Percentiles rank a stretch among this genome's conserved stretches.
These are phyloP conservation scores for Zophobas morio DNA, from an alignment of 1,140 invertebrate species.

Conservation along the genomic window DNA sequence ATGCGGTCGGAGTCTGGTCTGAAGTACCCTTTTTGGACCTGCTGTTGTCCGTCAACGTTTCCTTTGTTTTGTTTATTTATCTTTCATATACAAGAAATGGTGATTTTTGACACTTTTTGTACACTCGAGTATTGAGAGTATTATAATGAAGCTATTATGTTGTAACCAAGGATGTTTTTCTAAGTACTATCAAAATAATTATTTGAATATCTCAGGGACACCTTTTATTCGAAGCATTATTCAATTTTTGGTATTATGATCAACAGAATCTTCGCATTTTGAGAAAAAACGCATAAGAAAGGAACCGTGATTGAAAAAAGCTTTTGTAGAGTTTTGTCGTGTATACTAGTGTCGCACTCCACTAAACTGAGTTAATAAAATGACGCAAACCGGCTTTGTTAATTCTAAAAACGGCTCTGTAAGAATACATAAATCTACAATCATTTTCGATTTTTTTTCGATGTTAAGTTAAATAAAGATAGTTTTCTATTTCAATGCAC, in stretches of 20 bases:
- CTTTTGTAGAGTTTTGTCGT: not conserved
- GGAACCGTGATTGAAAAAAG: slow-evolving; percentile 1
- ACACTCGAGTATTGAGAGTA: slow-evolving; percentile 35
- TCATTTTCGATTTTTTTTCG: not conserved
- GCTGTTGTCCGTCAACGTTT: slow-evolving; percentile 47
- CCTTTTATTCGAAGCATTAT: slow-evolving; percentile 9
- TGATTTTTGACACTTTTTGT: slow-evolving; percentile 55
- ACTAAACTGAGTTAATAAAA: not conserved
- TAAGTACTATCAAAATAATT: slow-evolving; percentile 45
- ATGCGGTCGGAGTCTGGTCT: slow-evolving; percentile 44
- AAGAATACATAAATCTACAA: not conserved
- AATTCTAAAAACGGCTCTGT: not conserved
- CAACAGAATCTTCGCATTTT: not conserved
- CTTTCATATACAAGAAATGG: slow-evolving; percentile 47
- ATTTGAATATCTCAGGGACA: slow-evolving; percentile 31
- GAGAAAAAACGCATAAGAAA: not conserved
- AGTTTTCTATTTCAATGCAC: not conserved
- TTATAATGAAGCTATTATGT: slow-evolving; percentile 43
- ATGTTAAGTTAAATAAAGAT: not conserved
- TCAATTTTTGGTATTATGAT: slow-evolving; percentile 5
- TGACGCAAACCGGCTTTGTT: not conserved
- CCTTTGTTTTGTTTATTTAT: slow-evolving; percentile 54
- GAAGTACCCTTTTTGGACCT: slow-evolving; percentile 45
- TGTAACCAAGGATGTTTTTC: slow-evolving; percentile 44
- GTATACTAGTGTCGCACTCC: not conserved